Percentiles rank a stretch among this genome's conserved stretches.
Conservation (phyloP, 2,888 invertebrate species). For the Xestia ashworthii region DNA sequence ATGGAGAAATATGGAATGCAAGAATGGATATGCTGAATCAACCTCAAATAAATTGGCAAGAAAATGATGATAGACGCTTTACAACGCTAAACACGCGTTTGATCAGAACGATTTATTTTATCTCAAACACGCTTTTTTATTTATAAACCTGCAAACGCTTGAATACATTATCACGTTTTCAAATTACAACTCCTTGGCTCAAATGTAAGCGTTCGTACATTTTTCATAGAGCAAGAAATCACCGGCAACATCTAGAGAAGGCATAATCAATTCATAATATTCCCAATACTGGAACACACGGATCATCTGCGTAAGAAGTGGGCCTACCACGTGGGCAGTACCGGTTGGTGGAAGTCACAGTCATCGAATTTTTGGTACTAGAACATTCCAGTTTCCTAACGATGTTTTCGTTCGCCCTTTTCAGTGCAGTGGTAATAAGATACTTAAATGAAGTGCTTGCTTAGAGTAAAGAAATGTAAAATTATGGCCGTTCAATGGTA, state of each 20-base stretch:
- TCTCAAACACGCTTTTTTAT: background rate
- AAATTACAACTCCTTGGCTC: background rate
- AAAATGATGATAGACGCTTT: too few relatives aligned
- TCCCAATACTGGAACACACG: background rate
- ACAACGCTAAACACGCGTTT: background rate
- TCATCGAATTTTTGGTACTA: background rate
- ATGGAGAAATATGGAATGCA: too few relatives aligned
- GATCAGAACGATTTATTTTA: background rate
- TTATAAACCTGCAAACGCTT: background rate
- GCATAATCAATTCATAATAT: background rate
- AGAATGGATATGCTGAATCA: too few relatives aligned
- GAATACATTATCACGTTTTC: slow-evolving; percentile 4
- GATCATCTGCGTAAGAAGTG: background rate
- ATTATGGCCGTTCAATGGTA: background rate
- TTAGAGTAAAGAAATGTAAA: background rate
- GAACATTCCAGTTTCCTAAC: background rate
- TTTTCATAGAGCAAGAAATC: background rate
- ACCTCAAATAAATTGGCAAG: too few relatives aligned
- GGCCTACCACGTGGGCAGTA: background rate
- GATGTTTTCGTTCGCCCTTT: background rate
- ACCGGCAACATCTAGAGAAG: background rate
- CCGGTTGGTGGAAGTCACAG: background rate
- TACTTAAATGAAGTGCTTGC: too few relatives aligned
- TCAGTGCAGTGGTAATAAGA: background rate
- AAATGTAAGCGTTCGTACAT: slow-evolving; percentile 7